These are phyloP conservation scores for Dromaius novaehollandiae DNA, from an alignment of 2,113 vertebrate genomes.

Conservation along the genomic window DNA sequence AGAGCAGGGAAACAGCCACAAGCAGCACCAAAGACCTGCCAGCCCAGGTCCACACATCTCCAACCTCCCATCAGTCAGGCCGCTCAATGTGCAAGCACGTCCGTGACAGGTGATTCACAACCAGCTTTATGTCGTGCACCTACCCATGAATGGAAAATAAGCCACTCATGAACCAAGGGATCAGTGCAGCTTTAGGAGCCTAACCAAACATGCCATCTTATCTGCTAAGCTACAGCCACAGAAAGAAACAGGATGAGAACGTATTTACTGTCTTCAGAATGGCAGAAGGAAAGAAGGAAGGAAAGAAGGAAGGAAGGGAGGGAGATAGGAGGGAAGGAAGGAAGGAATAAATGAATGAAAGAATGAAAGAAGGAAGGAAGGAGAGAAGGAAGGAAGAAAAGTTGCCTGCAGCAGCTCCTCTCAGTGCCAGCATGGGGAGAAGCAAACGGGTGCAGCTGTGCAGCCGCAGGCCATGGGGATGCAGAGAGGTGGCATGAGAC, in stretches of 20 bases:
- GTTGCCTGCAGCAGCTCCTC: too few relatives aligned
- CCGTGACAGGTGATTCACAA: neutral
- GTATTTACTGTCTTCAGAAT: neutral
- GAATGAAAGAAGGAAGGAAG: accelerated
- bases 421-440: too few relatives aligned
- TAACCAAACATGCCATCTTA: neutral
- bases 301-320: too few relatives aligned
- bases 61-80: neutral
- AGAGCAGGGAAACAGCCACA: neutral
- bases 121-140: neutral
- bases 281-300: neutral
- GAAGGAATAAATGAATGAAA: accelerated
- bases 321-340: accelerated
- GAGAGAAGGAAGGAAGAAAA: too few relatives aligned
- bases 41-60: neutral
- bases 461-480: too few relatives aligned
- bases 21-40: neutral
- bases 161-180: neutral
- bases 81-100: neutral
- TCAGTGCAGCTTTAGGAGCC: neutral
- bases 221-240: neutral
- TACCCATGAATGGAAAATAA: neutral
- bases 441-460: too few relatives aligned
- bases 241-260: neutral
- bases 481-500: neutral